Percentiles rank a stretch among this genome's conserved stretches.
phyloP scores from a whole-genome alignment of 2,888 invertebrate species.

The Schrankia costaestrigalis region DNA sequence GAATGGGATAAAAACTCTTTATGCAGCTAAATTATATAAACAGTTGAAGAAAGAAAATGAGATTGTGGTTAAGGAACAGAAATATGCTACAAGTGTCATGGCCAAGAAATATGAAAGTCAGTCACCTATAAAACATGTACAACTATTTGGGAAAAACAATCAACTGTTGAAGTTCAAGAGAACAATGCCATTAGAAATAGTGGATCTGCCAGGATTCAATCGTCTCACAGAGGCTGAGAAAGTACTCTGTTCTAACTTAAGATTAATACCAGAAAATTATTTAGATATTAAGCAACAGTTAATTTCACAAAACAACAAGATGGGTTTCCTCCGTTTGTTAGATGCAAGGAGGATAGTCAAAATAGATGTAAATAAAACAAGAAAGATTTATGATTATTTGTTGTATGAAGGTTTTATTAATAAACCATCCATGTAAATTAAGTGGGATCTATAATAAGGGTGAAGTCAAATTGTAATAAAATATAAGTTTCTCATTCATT shows the following conservation, averaged over 20 bases:
- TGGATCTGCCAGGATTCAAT: constrained; percentile 89
- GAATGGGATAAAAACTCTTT: constrained; percentile 85
- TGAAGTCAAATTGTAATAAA: no score
- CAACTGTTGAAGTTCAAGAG: constrained; percentile 54
- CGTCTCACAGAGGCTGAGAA: constrained; percentile 86
- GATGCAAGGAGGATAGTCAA: constrained; percentile 92
- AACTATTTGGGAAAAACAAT: constrained; percentile 38
- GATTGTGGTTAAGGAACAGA: constrained; percentile 74
- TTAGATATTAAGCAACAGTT: constrained; percentile 88
- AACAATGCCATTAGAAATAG: constrained; percentile 79
- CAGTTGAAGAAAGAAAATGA: constrained; percentile 83
- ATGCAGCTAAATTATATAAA: constrained; percentile 83
- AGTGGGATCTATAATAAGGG: no score
- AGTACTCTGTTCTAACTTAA: constrained; percentile 86
- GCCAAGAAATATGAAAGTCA: constrained; percentile 57
- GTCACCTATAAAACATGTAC: constrained; percentile 50
- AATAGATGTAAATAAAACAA: constrained; percentile 96
- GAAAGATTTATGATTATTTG: constrained; percentile 91
- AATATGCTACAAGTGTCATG: constrained; percentile 54
- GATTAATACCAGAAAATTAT: constrained; percentile 89
- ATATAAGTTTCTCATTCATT: no score
- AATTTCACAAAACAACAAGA: constrained; percentile 87
- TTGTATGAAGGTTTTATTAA: constrained; percentile 86
- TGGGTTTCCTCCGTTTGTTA: constrained; percentile 86
- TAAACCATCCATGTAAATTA: constrained; percentile 60